Evolutionary conservation across 1,140 invertebrate species (phyloP), one percentile per base, ranked within the genome.

Genomic region (Brachystomella parvula): DNA sequence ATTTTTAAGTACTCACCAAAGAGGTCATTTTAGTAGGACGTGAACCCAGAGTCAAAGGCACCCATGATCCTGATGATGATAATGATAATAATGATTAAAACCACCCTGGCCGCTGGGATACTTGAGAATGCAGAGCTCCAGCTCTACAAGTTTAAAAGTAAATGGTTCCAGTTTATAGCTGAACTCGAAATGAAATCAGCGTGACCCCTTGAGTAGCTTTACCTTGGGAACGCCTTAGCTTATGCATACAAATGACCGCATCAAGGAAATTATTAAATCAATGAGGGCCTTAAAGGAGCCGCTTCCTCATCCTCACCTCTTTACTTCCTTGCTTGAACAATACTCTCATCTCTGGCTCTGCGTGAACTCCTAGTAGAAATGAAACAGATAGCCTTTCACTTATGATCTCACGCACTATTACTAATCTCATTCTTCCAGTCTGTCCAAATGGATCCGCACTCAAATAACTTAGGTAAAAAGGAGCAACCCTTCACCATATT

Each of bases 171-270:
- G 9, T 44, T 44, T 12, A 44, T 9, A 44, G n/a, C 9, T 9
- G 39, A 9, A 9, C 39, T 44, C n/a, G n/a, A 44, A n/a, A 44
- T 44, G 9, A 12, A 12, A 9, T 44, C 39, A 9, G 39, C 39
- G 39, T 44, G 39, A 44, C 9, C 39, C 49, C 21, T 53, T 53
- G 24, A 53, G 12, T 9, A 6, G 12, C 9, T 53, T 24, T 9
- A 12, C 49, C 49, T 24, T 6, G 9, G 9, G 39, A 44, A n/a
- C 9, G 39, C 12, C 6, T 15, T 24, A 19, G 12, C 28, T 47
- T 67, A 35, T 63, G 66, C 66, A 67, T 67, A 67, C 66, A 67
- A 67, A 67, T 63, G 57, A 57, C 66, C 61, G 31, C 61, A 67
- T 67, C 66, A 67, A 58, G 47, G 26, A 44, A 30, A 32, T 65